Evolutionary conservation across 2,797 vertebrate genomes (phyloP).

Genomic region (Squalus acanthias): DNA sequence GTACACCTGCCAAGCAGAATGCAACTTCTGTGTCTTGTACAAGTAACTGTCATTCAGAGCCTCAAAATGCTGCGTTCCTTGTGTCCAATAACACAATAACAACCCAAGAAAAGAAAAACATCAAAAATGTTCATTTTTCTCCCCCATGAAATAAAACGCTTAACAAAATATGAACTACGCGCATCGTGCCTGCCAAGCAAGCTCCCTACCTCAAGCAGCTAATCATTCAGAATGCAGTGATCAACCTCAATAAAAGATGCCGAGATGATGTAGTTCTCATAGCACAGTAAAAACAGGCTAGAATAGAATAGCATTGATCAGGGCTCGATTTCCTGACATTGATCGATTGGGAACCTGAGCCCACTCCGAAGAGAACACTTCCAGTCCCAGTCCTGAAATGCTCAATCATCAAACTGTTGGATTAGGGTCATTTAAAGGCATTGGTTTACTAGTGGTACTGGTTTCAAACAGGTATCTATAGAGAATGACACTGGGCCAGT

Average conservation of each 20-base stretch:
- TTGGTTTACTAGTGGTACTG: not conserved
- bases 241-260: not conserved
- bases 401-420: not conserved
- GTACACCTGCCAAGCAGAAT: not conserved
- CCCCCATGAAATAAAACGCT: not conserved
- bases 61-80: not conserved
- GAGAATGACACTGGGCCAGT: not conserved
- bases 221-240: not conserved
- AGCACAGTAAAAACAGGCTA: not conserved
- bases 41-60: not conserved
- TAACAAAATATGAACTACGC: not conserved
- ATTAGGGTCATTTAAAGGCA: not conserved
- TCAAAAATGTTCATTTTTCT: not conserved
- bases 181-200: not conserved
- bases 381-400: not conserved
- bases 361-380: not conserved
- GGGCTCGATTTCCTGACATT: not conserved
- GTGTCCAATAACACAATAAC: not conserved
- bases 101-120: not conserved
- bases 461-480: not conserved
- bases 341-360: not conserved
- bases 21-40: not conserved
- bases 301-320: not conserved
- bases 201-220: not conserved
- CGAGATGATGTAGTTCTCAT: not conserved